These are phyloP conservation scores for Grus americana DNA, from an alignment of 2,113 vertebrate species.

Conservation along the genomic window DNA sequence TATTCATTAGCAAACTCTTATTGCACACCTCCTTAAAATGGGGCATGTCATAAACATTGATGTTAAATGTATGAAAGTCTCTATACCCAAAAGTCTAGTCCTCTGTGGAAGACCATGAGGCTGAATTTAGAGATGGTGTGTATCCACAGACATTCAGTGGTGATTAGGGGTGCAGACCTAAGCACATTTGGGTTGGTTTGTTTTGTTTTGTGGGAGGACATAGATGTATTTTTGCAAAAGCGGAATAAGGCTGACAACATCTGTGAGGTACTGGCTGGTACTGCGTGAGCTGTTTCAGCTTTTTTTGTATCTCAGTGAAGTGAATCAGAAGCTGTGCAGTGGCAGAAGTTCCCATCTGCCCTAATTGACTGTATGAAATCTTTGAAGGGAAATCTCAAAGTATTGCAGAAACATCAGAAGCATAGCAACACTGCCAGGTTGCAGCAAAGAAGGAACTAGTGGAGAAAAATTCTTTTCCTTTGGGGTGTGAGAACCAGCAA, in stretches of 20 bases:
- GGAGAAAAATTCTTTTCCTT: neutral
- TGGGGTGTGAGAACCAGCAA: neutral
- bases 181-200: neutral
- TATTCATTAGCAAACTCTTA: constrained; percentile 7
- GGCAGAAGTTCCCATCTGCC: neutral
- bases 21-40: neutral
- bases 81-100: neutral
- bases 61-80: neutral
- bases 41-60: neutral
- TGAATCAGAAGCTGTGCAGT: neutral
- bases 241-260: neutral
- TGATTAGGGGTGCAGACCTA: neutral
- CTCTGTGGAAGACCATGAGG: neutral
- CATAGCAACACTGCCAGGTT: neutral
- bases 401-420: neutral
- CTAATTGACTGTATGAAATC: neutral
- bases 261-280: neutral
- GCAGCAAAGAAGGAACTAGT: neutral
- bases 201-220: neutral
- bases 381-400: constrained; percentile 21
- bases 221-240: neutral
- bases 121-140: neutral
- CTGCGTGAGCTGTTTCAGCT: neutral
- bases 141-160: neutral
- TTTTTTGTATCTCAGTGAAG: neutral